Percentiles rank a stretch among this genome's conserved stretches.
phyloP scores from a whole-genome alignment of 2,888 invertebrate species.

The Tipula unca region DNA sequence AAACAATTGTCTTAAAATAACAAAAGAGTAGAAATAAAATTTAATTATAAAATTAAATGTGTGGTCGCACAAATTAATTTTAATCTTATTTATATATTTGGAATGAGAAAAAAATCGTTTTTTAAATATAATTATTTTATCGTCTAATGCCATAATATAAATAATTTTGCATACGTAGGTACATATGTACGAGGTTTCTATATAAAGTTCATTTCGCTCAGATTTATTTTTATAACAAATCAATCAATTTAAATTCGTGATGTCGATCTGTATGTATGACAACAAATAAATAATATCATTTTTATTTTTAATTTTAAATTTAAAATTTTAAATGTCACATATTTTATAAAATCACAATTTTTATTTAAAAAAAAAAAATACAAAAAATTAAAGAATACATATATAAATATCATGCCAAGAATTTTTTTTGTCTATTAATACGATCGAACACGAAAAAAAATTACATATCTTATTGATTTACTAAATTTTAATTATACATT shows the following conservation, averaged over 20 bases:
- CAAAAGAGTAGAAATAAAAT: not conserved
- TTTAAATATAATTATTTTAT: not conserved
- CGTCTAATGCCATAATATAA: not conserved
- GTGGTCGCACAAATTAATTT: not conserved
- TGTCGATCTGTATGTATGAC: not conserved
- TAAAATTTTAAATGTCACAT: slow-evolving; percentile 1
- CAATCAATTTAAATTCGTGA: not conserved
- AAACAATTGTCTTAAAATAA: not conserved
- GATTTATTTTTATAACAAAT: not conserved
- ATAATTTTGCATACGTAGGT: not conserved
- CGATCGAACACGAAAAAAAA: not conserved
- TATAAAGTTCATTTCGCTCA: not conserved
- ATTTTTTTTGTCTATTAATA: slow-evolving; percentile 4
- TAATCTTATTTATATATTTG: not conserved
- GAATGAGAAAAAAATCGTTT: not conserved
- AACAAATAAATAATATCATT: not conserved
- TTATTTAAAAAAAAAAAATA: not conserved
- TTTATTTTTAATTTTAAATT: not conserved
- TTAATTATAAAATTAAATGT: not conserved
- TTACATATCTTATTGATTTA: not conserved
- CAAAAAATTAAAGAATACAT: not conserved
- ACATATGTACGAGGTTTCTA: not conserved
- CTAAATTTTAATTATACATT: slow-evolving; percentile 14
- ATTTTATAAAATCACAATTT: slow-evolving; percentile 4
- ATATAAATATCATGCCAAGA: not conserved